Evolutionary conservation across 53 echinoderm and acorn worm species (phyloP).

Genomic region (Hippasteria phrygiana): DNA sequence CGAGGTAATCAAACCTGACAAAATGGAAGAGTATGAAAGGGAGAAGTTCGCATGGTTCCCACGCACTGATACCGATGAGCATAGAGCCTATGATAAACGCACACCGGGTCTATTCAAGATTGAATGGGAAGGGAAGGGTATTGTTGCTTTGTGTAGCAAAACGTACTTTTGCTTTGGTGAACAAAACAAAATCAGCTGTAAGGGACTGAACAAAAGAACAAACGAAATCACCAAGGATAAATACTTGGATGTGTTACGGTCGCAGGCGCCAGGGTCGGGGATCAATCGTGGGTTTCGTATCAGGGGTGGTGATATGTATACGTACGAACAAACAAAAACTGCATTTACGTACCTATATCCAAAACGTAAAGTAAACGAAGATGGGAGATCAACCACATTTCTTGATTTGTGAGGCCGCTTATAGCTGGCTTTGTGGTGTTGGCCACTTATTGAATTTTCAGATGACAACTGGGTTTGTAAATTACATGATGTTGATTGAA

Average conservation of each 20-base stretch:
- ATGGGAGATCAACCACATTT: conserved; percentile 20
- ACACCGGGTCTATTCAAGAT: conserved; percentile 70
- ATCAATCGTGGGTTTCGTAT: conserved; percentile 27
- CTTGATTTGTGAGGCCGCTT: not conserved
- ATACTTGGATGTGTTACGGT: not conserved
- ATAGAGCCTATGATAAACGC: conserved; percentile 37
- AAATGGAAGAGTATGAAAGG: conserved; percentile 16
- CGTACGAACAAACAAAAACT: conserved; percentile 5
- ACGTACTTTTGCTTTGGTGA: conserved; percentile 62
- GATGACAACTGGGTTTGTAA: not conserved
- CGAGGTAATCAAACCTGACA: conserved; percentile 59
- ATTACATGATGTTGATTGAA: no score
- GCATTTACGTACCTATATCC: conserved; percentile 15
- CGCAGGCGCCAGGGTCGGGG: not conserved
- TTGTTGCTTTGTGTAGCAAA: conserved; percentile 62
- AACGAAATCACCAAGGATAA: conserved; percentile 41
- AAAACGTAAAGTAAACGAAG: not conserved
- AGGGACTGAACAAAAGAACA: conserved; percentile 47
- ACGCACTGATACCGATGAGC: conserved; percentile 56
- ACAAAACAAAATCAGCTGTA: conserved; percentile 39
- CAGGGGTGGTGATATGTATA: not conserved
- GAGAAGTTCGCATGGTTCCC: conserved; percentile 71
- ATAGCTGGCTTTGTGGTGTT: not conserved
- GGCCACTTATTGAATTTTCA: no score
- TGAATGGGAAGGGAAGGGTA: conserved; percentile 67